Conservation (phyloP, 2,888 invertebrate species). For the Salpingus planirostris region DNA sequence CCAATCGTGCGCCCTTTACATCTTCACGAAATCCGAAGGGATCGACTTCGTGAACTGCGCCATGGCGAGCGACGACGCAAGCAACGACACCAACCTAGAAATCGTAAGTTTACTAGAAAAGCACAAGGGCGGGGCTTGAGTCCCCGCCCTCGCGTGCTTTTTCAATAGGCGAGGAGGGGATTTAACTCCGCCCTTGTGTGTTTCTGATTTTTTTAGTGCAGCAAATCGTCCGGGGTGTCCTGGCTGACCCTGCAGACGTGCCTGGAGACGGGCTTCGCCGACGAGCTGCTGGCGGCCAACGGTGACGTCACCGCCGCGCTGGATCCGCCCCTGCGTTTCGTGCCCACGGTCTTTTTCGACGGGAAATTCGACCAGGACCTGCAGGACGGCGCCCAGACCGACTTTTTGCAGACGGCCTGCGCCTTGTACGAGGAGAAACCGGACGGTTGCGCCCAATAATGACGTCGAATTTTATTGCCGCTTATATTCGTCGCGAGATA, state of each 20-base stretch:
- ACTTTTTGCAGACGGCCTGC: background rate
- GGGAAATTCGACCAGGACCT: background rate
- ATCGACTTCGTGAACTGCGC: background rate
- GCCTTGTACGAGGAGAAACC: too few relatives aligned
- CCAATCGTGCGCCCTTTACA: constrained; percentile 50
- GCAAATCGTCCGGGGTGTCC: background rate
- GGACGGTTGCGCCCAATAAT: too few relatives aligned
- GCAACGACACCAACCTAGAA: too few relatives aligned
- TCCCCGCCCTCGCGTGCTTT: too few relatives aligned
- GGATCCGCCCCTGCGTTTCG: background rate
- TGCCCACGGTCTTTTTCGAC: background rate
- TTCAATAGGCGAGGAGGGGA: too few relatives aligned
- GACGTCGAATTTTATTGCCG: too few relatives aligned
- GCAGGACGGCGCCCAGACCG: background rate
- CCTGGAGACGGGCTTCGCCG: background rate
- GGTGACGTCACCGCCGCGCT: background rate
- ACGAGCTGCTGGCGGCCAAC: background rate
- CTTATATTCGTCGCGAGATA: too few relatives aligned
- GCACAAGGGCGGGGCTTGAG: too few relatives aligned
- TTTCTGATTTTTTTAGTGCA: background rate
- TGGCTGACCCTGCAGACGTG: background rate
- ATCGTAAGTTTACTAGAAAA: too few relatives aligned
- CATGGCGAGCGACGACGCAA: background rate
- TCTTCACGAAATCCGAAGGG: background rate
- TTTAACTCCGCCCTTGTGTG: too few relatives aligned